These are phyloP conservation scores for Acleris sparsana DNA, from an alignment of 2,888 invertebrate genomes.

Conservation along the genomic window DNA sequence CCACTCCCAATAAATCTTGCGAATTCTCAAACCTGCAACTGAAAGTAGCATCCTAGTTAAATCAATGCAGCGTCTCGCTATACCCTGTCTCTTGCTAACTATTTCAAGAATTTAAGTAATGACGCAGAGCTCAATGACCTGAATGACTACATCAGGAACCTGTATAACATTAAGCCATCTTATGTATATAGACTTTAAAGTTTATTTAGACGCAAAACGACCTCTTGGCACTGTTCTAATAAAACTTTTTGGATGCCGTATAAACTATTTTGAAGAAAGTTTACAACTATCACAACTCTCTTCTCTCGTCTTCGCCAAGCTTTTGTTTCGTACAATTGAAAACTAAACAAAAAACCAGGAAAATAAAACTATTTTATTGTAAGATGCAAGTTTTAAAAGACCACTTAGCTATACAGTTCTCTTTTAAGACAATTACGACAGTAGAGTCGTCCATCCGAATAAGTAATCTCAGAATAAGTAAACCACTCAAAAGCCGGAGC, in stretches of 20 bases:
- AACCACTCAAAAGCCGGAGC: slow-evolving; percentile 29
- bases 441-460: slow-evolving; percentile 20
- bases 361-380: background rate
- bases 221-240: too few relatives aligned
- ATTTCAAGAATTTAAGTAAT: background rate
- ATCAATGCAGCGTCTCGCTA: too few relatives aligned
- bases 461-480: slow-evolving; percentile 31
- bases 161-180: too few relatives aligned
- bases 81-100: background rate
- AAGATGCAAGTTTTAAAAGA: background rate
- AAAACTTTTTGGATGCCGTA: too few relatives aligned
- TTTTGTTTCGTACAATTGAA: background rate
- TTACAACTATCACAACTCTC: too few relatives aligned
- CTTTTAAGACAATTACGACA: slow-evolving; percentile 27
- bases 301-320: too few relatives aligned
- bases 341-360: background rate
- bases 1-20: too few relatives aligned
- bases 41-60: too few relatives aligned
- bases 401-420: background rate
- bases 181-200: too few relatives aligned
- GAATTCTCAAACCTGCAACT: too few relatives aligned
- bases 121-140: background rate
- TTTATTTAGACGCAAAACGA: too few relatives aligned
- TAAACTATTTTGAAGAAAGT: too few relatives aligned
- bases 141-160: background rate